phyloP scores from a whole-genome alignment of 2,113 vertebrate genomes.

The Caranx ignobilis region DNA sequence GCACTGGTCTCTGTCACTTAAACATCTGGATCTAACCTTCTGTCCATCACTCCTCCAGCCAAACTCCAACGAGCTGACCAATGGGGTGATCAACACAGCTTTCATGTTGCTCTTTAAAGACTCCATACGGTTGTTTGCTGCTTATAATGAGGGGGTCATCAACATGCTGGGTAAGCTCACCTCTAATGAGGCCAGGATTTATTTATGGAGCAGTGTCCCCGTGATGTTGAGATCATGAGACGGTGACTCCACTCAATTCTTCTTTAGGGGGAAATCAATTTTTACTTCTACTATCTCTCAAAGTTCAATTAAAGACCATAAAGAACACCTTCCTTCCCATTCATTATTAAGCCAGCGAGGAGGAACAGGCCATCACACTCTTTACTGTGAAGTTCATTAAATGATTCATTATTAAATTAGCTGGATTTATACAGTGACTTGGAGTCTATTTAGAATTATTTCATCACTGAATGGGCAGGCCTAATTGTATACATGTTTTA shows the following conservation, averaged over 20 bases:
- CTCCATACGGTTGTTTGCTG: conserved; percentile 96
- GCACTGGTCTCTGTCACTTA: too few relatives aligned
- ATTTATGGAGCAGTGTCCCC: conserved; percentile 13
- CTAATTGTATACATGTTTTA: background rate
- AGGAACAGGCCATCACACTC: conserved; percentile 27
- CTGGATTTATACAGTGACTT: conserved; percentile 6
- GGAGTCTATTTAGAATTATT: conserved; percentile 3
- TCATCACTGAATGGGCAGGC: background rate
- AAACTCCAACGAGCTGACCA: conserved; percentile 97
- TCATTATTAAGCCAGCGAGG: conserved; percentile 47
- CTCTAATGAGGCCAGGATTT: background rate
- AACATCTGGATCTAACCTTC: background rate
- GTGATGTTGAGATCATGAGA: conserved; percentile 30
- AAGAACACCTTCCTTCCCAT: conserved; percentile 36
- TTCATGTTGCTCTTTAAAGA: conserved; percentile 99
- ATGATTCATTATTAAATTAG: conserved; percentile 39
- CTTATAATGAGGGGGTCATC: conserved; percentile 97
- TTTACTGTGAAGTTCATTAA: conserved; percentile 39
- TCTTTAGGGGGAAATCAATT: conserved; percentile 50
- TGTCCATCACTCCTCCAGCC: conserved; percentile 82
- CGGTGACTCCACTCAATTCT: conserved; percentile 32
- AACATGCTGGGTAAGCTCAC: conserved; percentile 91
- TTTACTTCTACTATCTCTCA: conserved; percentile 32
- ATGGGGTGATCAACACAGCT: conserved; percentile 96
- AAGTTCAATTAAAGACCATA: conserved; percentile 52